Evolutionary conservation across 92 coral and sea anemone genomes (phyloP).

Genomic region (Zoanthus gigantus): DNA sequence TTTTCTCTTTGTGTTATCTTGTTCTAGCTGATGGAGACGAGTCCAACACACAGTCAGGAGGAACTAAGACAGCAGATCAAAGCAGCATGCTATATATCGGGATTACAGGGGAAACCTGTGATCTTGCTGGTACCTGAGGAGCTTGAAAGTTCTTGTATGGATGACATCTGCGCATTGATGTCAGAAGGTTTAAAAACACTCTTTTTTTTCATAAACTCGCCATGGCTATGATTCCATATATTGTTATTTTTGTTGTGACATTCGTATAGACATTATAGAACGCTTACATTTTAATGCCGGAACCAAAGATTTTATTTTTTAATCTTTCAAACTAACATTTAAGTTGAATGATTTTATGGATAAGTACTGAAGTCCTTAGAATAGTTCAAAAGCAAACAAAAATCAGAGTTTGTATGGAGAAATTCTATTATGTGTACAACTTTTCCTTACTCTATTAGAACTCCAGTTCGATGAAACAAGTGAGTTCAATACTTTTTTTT

Average conservation of each 20-base stretch:
- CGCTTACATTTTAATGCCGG: too few species aligned
- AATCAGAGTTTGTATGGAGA: too few species aligned
- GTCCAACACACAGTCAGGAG: slow-evolving; percentile 70
- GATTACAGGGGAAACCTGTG: slow-evolving; percentile 91
- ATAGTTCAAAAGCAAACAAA: too few species aligned
- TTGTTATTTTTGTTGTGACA: neutral
- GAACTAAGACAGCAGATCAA: slow-evolving; percentile 92
- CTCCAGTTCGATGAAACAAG: too few species aligned
- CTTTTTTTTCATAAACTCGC: neutral
- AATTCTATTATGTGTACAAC: too few species aligned
- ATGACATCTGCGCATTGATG: slow-evolving; percentile 90
- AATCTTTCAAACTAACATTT: too few species aligned
- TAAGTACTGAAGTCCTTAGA: too few species aligned
- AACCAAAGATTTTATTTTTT: too few species aligned
- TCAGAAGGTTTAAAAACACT: slow-evolving; percentile 75
- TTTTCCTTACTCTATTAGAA: too few species aligned
- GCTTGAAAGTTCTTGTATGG: slow-evolving; percentile 72
- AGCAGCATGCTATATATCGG: slow-evolving; percentile 87
- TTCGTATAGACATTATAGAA: neutral
- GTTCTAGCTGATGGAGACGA: slow-evolving; percentile 61
- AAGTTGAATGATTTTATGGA: too few species aligned
- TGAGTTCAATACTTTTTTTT: too few species aligned
- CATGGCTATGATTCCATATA: neutral
- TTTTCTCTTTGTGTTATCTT: neutral
- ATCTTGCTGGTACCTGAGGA: slow-evolving; percentile 87